A percentile compares a stretch with the other conserved stretches of the same genome.
These are phyloP conservation scores for Thymallus thymallus DNA, from an alignment of 2,113 vertebrate genomes.

Conservation along the genomic window DNA sequence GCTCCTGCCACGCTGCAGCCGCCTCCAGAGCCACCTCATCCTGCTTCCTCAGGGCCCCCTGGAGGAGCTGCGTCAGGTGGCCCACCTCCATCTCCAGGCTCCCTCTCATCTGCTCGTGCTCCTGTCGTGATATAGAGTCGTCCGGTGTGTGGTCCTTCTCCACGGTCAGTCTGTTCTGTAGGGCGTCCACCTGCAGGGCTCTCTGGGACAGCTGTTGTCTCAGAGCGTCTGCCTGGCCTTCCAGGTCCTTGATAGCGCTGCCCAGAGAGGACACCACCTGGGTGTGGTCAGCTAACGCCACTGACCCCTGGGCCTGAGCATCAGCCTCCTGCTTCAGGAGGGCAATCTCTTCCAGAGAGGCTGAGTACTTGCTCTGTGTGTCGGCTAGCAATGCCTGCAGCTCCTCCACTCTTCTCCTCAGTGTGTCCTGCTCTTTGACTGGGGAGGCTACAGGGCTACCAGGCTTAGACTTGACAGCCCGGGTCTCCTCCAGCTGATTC, in stretches of 20 bases:
- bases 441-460: slow-evolving; percentile 1
- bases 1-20: slow-evolving; percentile 81
- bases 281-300: slow-evolving; percentile 82
- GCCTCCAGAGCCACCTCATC: slow-evolving; percentile 83
- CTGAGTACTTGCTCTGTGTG: slow-evolving; percentile 74
- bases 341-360: slow-evolving; percentile 75
- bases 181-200: slow-evolving; percentile 72
- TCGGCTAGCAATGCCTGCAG: slow-evolving; percentile 77
- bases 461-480: background rate
- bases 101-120: slow-evolving; percentile 76
- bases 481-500: slow-evolving; percentile 67
- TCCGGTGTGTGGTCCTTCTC: slow-evolving; percentile 75
- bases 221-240: slow-evolving; percentile 75
- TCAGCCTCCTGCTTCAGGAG: slow-evolving; percentile 81
- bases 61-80: slow-evolving; percentile 80
- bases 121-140: slow-evolving; percentile 74
- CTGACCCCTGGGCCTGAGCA: slow-evolving; percentile 78
- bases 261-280: slow-evolving; percentile 83
- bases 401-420: slow-evolving; percentile 73
- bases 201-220: slow-evolving; percentile 78
- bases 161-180: slow-evolving; percentile 78
- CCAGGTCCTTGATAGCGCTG: slow-evolving; percentile 80
- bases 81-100: slow-evolving; percentile 79
- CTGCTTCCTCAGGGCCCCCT: slow-evolving; percentile 85
- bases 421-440: slow-evolving; percentile 36